Evolutionary conservation across 2,113 vertebrate genomes (phyloP).

Genomic region (Eulemur macaco): DNA sequence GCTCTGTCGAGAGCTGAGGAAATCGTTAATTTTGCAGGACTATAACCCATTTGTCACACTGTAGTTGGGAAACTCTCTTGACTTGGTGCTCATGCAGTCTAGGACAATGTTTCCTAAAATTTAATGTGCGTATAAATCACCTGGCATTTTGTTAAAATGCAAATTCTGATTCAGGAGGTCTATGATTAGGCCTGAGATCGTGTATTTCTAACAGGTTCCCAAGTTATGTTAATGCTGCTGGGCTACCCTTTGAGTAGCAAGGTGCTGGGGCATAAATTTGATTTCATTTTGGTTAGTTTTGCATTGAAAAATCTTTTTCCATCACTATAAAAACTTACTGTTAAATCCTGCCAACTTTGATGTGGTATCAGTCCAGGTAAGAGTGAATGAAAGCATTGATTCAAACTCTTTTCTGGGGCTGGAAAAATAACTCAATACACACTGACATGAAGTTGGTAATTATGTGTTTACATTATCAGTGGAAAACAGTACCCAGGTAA

Average conservation of each 20-base stretch:
- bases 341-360: constrained; percentile 2
- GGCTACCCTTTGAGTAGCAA: not conserved
- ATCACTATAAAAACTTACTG: not conserved
- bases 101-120: not conserved
- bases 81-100: not conserved
- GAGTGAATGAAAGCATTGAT: not conserved
- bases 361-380: not conserved
- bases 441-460: not conserved
- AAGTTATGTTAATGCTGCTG: not conserved
- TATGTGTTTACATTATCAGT: not conserved
- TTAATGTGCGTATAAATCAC: not conserved
- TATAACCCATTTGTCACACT: not conserved
- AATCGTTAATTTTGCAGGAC: not conserved
- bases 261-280: not conserved
- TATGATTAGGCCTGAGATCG: not conserved
- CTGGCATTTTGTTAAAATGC: not conserved
- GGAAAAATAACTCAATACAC: not conserved
- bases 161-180: not conserved
- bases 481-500: not conserved
- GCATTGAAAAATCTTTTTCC: not conserved
- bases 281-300: constrained; percentile 32
- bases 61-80: not conserved
- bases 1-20: not conserved
- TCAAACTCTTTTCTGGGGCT: not conserved
- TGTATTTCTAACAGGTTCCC: not conserved